These are phyloP conservation scores for Alloplasta piceator DNA, from an alignment of 2,888 invertebrate species.

Conservation along the genomic window DNA sequence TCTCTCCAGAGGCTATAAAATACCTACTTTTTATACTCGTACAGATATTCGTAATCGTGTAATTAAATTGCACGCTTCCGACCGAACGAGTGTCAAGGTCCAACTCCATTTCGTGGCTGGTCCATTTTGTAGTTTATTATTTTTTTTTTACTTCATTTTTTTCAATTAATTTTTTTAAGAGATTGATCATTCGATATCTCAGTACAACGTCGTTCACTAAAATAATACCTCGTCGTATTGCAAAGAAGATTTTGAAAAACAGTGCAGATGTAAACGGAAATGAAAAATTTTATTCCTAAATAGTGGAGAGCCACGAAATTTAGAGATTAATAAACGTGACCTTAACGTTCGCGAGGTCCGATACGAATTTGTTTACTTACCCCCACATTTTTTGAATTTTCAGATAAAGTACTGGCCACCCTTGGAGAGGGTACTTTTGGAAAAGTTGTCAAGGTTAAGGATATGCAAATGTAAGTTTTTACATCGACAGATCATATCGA, in stretches of 20 bases:
- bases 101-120: constrained; percentile 49
- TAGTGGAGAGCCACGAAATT: constrained; percentile 39
- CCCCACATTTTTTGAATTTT: constrained; percentile 86
- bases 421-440: constrained; percentile 99
- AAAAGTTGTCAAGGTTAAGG: constrained; percentile 99
- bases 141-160: not conserved
- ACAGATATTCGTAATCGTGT: constrained; percentile 63
- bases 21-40: constrained; percentile 62
- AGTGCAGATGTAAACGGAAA: not conserved
- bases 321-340: constrained; percentile 56
- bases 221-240: no score
- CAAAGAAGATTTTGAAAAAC: no score
- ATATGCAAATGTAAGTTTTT: constrained; percentile 94
- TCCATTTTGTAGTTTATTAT: constrained; percentile 16
- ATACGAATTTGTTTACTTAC: constrained; percentile 72
- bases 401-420: constrained; percentile 99
- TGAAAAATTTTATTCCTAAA: constrained; percentile 21
- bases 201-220: not conserved
- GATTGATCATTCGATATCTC: not conserved
- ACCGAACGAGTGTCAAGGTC: constrained; percentile 62
- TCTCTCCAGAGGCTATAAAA: constrained; percentile 62
- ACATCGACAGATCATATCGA: not conserved
- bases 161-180: constrained; percentile 15
- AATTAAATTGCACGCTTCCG: constrained; percentile 63
- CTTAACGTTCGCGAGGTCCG: constrained; percentile 74